phyloP scores from a whole-genome alignment of 2,113 vertebrate genomes.

The Empidonax alnorum region DNA sequence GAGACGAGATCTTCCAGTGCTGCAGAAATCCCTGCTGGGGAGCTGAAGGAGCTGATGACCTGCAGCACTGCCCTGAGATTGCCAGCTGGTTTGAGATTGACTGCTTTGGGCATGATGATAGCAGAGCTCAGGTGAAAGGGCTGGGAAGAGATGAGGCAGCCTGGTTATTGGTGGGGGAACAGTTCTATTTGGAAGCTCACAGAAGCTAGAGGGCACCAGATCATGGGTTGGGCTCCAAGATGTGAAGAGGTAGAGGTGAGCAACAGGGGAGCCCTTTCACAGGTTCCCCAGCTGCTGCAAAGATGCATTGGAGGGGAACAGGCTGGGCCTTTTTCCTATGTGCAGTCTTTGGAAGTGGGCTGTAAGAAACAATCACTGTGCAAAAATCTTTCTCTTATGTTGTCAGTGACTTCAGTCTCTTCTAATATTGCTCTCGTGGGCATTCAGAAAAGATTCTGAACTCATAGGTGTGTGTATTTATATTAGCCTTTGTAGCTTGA shows the following conservation, averaged over 20 bases:
- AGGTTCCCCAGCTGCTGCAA: neutral
- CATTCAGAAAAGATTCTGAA: neutral
- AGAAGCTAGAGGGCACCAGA: neutral
- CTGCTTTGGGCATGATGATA: neutral
- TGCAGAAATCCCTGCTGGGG: neutral
- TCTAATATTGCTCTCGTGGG: neutral
- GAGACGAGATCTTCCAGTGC: neutral
- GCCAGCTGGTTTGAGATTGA: neutral
- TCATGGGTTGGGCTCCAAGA: neutral
- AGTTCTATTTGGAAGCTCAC: neutral
- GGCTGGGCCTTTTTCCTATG: neutral
- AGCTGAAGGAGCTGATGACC: neutral
- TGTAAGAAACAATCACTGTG: neutral
- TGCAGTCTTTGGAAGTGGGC: neutral
- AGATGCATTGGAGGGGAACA: neutral
- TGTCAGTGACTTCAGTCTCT: neutral
- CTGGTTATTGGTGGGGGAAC: neutral
- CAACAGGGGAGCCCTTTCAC: neutral
- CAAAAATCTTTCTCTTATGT: neutral
- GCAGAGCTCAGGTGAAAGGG: neutral
- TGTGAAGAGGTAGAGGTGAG: neutral
- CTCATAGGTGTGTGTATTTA: neutral
- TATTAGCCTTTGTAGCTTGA: neutral
- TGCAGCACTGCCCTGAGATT: neutral
- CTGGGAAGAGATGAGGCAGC: neutral